phyloP scores from a whole-genome alignment of 2,888 invertebrate species.

The Caradrina kadenii region DNA sequence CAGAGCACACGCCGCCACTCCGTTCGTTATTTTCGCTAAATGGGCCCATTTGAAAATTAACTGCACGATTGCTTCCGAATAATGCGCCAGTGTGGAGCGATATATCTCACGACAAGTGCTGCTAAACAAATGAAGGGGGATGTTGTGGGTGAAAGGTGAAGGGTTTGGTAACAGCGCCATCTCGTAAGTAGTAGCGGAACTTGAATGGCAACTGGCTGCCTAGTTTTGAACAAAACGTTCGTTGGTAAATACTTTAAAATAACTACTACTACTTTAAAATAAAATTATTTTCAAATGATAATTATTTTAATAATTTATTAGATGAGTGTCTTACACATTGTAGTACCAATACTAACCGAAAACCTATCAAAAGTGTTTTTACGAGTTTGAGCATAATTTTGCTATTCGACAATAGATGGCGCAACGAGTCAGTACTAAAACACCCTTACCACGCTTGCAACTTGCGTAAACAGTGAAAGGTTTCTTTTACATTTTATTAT shows the following conservation, averaged over 20 bases:
- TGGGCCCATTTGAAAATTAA: conserved; percentile 87
- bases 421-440: conserved; percentile 18
- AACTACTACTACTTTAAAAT: neutral
- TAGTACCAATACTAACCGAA: no score
- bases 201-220: conserved; percentile 12
- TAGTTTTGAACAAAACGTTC: neutral
- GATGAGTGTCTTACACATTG: no score
- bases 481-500: neutral
- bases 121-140: conserved; percentile 70
- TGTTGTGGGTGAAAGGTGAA: conserved; percentile 7
- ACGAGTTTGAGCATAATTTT: conserved; percentile 10
- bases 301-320: neutral
- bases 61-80: conserved; percentile 86
- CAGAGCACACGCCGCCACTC: conserved; percentile 71
- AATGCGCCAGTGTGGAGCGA: conserved; percentile 78
- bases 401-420: conserved; percentile 73
- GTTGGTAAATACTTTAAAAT: neutral
- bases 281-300: neutral
- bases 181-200: conserved; percentile 71
- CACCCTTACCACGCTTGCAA: neutral
- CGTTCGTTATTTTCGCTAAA: conserved; percentile 86
- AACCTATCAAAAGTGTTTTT: neutral
- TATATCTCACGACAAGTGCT: conserved; percentile 73
- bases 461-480: neutral
- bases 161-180: conserved; percentile 70